Conservation (phyloP, 2,797 vertebrate species). For the Peromyscus melanophrys region DNA sequence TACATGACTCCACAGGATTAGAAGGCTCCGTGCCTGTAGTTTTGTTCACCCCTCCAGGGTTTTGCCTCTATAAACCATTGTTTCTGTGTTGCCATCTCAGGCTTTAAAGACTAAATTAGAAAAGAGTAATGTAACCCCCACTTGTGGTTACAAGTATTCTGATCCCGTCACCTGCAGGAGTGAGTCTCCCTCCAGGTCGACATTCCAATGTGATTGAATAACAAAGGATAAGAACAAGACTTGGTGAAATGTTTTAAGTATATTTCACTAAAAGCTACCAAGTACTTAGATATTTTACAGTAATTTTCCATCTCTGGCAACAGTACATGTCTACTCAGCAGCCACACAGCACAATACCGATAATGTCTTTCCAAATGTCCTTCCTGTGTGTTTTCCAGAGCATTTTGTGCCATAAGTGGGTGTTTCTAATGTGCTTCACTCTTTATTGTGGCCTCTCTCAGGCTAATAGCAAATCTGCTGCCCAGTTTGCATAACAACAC, state of each 20-base stretch:
- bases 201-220: slow-evolving; percentile 10
- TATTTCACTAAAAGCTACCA: neutral
- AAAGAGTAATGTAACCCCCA: neutral
- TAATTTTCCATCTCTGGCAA: slow-evolving; percentile 12
- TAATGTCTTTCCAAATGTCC: neutral
- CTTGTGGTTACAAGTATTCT: neutral
- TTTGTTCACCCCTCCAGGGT: neutral
- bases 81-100: neutral
- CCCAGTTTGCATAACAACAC: neutral
- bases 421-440: neutral
- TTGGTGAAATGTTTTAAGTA: neutral
- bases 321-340: neutral
- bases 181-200: neutral
- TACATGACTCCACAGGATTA: neutral
- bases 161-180: neutral
- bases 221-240: neutral
- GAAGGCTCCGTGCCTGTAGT: too few species aligned
- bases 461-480: neutral
- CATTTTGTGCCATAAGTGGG: neutral
- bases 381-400: neutral
- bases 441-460: neutral
- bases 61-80: neutral
- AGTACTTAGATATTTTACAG: neutral
- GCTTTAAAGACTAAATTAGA: neutral
- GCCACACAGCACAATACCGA: neutral